Conservation (phyloP, 2,888 invertebrate species). For the Enoplolaimus lenunculus region DNA sequence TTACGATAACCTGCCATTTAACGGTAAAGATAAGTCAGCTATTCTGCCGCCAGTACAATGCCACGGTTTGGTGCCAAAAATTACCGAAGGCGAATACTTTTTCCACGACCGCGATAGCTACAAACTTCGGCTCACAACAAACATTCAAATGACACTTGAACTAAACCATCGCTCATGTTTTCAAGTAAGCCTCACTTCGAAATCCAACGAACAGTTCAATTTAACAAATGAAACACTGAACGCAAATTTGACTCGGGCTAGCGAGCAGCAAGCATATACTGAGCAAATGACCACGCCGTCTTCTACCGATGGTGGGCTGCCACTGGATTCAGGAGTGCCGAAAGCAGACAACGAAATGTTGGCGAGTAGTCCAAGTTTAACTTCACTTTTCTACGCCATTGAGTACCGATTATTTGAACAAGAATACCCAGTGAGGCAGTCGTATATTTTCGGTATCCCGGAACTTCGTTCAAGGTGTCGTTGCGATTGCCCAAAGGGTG, state of each 20-base stretch:
- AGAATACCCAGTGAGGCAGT: neutral
- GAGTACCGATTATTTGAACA: constrained; percentile 6
- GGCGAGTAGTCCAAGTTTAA: no score
- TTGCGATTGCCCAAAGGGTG: constrained; percentile 10
- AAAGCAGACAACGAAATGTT: neutral
- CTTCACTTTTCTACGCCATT: constrained; percentile 11
- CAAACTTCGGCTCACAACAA: constrained; percentile 9
- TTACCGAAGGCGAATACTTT: constrained; percentile 5
- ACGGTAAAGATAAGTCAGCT: no score
- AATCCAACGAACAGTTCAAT: neutral
- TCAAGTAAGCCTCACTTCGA: constrained; percentile 6
- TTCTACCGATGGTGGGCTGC: neutral
- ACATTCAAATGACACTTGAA: neutral
- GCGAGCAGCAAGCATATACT: no score
- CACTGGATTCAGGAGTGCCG: neutral
- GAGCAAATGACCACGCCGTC: neutral
- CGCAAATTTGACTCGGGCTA: no score
- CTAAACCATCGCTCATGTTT: constrained; percentile 5
- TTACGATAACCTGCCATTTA: no score
- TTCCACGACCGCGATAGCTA: constrained; percentile 9
- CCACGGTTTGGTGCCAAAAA: constrained; percentile 15
- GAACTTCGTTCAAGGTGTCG: constrained; percentile 11
- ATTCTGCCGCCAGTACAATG: constrained; percentile 12
- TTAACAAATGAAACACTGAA: no score
- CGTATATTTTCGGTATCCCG: constrained; percentile 8